phyloP scores from a whole-genome alignment of 1,140 invertebrate genomes.

The Prorops nasuta region DNA sequence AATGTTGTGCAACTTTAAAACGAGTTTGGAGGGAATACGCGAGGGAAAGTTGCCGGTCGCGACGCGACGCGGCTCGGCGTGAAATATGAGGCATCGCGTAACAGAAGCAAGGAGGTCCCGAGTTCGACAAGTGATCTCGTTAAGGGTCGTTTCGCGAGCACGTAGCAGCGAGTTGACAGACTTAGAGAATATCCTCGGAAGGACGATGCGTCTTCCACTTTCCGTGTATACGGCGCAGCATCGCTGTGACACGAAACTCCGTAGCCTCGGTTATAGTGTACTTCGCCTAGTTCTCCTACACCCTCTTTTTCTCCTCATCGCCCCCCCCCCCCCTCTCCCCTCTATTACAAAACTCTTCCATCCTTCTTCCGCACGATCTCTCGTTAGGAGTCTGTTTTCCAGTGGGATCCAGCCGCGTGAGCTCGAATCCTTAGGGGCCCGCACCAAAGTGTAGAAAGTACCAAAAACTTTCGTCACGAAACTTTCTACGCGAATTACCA shows the following conservation, averaged over 20 bases:
- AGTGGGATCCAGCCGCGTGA: not conserved
- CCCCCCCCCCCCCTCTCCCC: not conserved
- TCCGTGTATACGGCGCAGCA: not conserved
- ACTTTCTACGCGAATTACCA: slow-evolving; percentile 25
- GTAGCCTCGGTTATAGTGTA: not conserved
- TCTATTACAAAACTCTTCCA: not conserved
- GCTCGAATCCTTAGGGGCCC: slow-evolving; percentile 12
- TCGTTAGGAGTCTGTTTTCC: slow-evolving; percentile 12
- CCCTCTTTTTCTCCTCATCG: not conserved
- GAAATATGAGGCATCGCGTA: slow-evolving; percentile 13
- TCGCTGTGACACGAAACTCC: not conserved
- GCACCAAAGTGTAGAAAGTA: slow-evolving; percentile 15
- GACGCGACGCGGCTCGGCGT: not conserved
- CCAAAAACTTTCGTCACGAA: slow-evolving; percentile 21
- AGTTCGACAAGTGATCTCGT: slow-evolving; percentile 20
- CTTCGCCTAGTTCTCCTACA: slow-evolving; percentile 5
- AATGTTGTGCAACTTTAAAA: slow-evolving; percentile 8
- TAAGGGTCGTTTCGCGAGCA: slow-evolving; percentile 7
- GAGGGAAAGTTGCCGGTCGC: not conserved
- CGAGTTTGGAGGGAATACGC: slow-evolving; percentile 11
- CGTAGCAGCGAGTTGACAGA: not conserved
- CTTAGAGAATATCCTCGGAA: not conserved
- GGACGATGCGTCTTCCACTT: not conserved
- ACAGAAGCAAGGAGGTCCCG: slow-evolving; percentile 6
- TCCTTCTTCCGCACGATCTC: slow-evolving; percentile 4